Base-by-base conservation (phyloP, 2,113 vertebrate genomes). In the Pomatorhinus ruficollis region DNA sequence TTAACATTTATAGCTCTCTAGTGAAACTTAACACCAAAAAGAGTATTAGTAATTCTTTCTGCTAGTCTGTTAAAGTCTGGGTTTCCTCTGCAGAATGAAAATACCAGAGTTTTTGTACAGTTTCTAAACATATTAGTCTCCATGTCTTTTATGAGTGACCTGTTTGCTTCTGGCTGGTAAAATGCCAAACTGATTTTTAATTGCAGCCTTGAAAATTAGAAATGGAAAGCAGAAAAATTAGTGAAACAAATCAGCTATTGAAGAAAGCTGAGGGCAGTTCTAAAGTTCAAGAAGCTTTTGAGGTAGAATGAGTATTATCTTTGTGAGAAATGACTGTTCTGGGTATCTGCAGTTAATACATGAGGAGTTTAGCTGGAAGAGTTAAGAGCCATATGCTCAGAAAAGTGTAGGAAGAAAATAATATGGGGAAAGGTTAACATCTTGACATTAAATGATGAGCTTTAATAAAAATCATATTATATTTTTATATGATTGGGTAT, bases 261-360 rank as follows among this genome's bases (percentile, higher is more conserved):
- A 52, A 96, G 64, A 97, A 97, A 97, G 68, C 78, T 96, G 84
- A 98, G 89, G 95, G 96, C 89, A 97, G 91, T 83, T 96, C 92
- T 93, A 95, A 97, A 98, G 96, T 97, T 98, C 92, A 97, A 98
- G 93, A 94, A 95, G 59, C 56, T 97, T 98, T 97, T 96, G 96
- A 83, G 40, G 33, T 83, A 91, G 96, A 97, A 97, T 95, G 42
- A 96, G 91, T 88, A 64, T 59, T 97, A 95, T 95, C 57, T 95
- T 97, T 92, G 93, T 92, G 65, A 81, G 61, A 98, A 97, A 98
- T 96, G 84, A 86, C 95, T 94, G 83, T 95, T 97, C 79, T 83
- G 47, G 80, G 71, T 54, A 95, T 93, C 91, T 88, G 85, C 54
- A 96, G 59, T 88, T 90, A 96, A 97, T 97, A 94, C 68, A 94